phyloP scores from a whole-genome alignment of 2,888 invertebrate genomes.

The Griposia aprilina region DNA sequence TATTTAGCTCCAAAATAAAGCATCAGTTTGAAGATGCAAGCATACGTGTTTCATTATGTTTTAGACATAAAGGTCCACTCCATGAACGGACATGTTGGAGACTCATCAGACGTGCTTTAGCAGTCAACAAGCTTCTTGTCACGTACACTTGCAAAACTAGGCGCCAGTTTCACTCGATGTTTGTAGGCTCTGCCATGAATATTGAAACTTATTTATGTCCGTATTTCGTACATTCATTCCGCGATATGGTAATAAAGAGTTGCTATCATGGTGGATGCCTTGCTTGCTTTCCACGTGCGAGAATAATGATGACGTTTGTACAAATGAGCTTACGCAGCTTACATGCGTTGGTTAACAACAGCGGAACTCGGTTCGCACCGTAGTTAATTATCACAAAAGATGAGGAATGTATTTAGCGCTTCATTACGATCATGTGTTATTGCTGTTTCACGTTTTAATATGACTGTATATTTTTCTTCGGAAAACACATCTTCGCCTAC shows the following conservation, averaged over 20 bases:
- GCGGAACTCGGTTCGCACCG: slow-evolving; percentile 74
- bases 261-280: slow-evolving; percentile 67
- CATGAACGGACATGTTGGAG: slow-evolving; percentile 82
- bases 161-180: slow-evolving; percentile 61
- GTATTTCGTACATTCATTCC: slow-evolving; percentile 1
- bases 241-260: slow-evolving; percentile 20
- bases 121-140: slow-evolving; percentile 75
- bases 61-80: slow-evolving; percentile 77
- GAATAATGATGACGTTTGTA: slow-evolving; percentile 49
- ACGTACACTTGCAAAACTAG: slow-evolving; percentile 67
- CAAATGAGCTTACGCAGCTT: slow-evolving; percentile 77
- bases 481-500: slow-evolving; percentile 71
- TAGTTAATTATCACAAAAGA: slow-evolving; percentile 82
- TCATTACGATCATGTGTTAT: slow-evolving; percentile 81
- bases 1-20: slow-evolving; percentile 58
- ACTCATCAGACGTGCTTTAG: slow-evolving; percentile 77
- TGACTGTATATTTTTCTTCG: slow-evolving; percentile 63
- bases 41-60: slow-evolving; percentile 50
- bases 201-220: slow-evolving; percentile 3
- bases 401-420: slow-evolving; percentile 84
- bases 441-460: slow-evolving; percentile 78
- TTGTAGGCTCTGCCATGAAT: slow-evolving; percentile 55
- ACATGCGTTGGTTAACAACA: slow-evolving; percentile 76
- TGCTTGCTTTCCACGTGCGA: slow-evolving; percentile 72
- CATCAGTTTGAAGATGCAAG: slow-evolving; percentile 45